Evolutionary conservation across 2,888 invertebrate species (phyloP), one percentile per base, ranked within the genome.

Genomic region (Hydropsyche betteni): DNA sequence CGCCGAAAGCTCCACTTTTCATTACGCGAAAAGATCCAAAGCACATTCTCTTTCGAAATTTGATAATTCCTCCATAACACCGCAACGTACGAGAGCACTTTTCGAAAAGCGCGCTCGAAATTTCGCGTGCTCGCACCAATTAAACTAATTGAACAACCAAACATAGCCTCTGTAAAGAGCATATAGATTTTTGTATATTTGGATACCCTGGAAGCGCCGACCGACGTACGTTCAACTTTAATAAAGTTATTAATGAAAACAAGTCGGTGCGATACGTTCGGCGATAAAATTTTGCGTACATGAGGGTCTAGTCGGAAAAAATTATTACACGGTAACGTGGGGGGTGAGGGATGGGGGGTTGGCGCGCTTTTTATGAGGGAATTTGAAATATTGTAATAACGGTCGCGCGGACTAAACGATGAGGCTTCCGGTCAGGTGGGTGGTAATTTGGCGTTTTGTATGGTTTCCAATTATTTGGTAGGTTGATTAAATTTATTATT

Each of bases 231-330:
- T 58, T 16, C 58, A 58, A 58, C 58, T 58, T 58, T 58, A 58
- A 58, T 58, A 58, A 58, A 58, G 58, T 58, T 58, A 58, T 58
- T 58, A 58, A 58, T 58, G 58, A 58, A 58, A 58, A 58, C 58
- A 58, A 58, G 16, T 24, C 4, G 16, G 58, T 3, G 58, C 58
- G 58, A 58, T 58, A 24, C 58, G 16, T 58, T 24, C 58, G 58
- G 24, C 58, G 58, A 58, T 58, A 58, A 58, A 58, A 58, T 58
- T 58, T 58, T 24, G 24, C 58, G 58, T 58, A 24, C 58, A 16
- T 16, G 58, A 58, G 24, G 16, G 8, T 16, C 44, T 8, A 44
- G 7, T 44, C 6, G 7, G 44, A 44, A 44, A 44, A 44, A 44
- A 44, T 44, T 44, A 44, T 44, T 44, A 44, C 10, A 44, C 10